phyloP scores from a whole-genome alignment of 2,888 invertebrate genomes.

The Drosophila phalerata region DNA sequence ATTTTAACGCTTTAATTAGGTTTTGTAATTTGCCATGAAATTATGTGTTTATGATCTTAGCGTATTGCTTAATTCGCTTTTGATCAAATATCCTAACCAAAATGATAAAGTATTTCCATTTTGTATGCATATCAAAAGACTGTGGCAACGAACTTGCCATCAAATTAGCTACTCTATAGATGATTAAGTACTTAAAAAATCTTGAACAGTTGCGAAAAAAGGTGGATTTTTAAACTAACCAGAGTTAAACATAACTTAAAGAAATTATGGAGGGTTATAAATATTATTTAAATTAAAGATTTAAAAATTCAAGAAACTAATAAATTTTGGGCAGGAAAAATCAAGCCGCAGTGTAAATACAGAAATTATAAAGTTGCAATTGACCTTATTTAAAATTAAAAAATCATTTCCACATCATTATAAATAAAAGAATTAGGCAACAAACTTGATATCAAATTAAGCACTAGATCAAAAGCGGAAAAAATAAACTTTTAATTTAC shows the following conservation, averaged over 20 bases:
- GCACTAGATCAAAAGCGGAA: slow-evolving; percentile 5
- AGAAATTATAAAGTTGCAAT: not conserved
- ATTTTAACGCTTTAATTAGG: slow-evolving; percentile 61
- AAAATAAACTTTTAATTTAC: not conserved
- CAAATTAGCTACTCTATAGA: not conserved
- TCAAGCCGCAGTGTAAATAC: no score
- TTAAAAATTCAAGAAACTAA: not conserved
- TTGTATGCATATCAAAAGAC: slow-evolving; percentile 27
- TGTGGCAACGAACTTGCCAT: slow-evolving; percentile 33
- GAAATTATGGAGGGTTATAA: no score
- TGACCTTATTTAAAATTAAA: not conserved
- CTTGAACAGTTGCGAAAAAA: not conserved
- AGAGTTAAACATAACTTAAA: not conserved
- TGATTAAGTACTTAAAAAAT: not conserved
- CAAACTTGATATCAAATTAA: slow-evolving; percentile 19
- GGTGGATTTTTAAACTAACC: not conserved
- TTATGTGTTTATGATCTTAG: slow-evolving; percentile 31
- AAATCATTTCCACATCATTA: not conserved
- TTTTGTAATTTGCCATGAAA: slow-evolving; percentile 58
- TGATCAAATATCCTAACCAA: slow-evolving; percentile 23
- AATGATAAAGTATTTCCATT: slow-evolving; percentile 3
- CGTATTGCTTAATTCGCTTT: slow-evolving; percentile 33
- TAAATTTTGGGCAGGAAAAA: no score
- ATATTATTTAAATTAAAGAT: slow-evolving; percentile 1
- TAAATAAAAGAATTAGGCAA: slow-evolving; percentile 31